phyloP scores from a whole-genome alignment of 2,888 invertebrate species.

The Allacma fusca region DNA sequence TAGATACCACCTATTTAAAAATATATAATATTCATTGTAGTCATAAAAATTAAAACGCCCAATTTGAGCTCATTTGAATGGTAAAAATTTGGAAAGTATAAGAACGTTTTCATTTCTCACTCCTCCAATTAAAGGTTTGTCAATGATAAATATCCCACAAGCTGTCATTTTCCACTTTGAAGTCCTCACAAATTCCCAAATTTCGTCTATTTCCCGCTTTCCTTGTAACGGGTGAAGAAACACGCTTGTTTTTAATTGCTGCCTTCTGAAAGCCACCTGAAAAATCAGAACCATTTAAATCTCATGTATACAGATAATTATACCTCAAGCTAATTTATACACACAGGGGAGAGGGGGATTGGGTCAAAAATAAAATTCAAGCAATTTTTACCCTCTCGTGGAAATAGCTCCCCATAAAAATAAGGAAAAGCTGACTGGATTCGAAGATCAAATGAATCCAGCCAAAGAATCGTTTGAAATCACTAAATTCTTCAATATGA shows the following conservation, averaged over 20 bases:
- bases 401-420: slow-evolving; percentile 26
- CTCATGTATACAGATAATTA: no score
- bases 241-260: no score
- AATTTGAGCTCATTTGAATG: no score
- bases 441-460: slow-evolving; percentile 17
- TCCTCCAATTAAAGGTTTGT: slow-evolving; percentile 36
- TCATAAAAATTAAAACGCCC: no score
- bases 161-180: slow-evolving; percentile 44
- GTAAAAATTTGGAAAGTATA: no score
- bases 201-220: slow-evolving; percentile 22
- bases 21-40: no score
- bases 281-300: no score
- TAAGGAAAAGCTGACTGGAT: slow-evolving; percentile 20
- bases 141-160: slow-evolving; percentile 37
- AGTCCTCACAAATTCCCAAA: slow-evolving; percentile 14
- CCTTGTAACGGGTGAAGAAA: not conserved
- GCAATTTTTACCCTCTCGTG: slow-evolving; percentile 20
- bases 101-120: slow-evolving; percentile 25
- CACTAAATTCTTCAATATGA: not conserved
- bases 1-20: slow-evolving; percentile 43
- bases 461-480: no score
- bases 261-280: slow-evolving; percentile 4
- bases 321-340: no score
- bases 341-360: no score
- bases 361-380: no score